These are phyloP conservation scores for Mycalesis mineus DNA, from an alignment of 2,888 invertebrate species.

Conservation along the genomic window DNA sequence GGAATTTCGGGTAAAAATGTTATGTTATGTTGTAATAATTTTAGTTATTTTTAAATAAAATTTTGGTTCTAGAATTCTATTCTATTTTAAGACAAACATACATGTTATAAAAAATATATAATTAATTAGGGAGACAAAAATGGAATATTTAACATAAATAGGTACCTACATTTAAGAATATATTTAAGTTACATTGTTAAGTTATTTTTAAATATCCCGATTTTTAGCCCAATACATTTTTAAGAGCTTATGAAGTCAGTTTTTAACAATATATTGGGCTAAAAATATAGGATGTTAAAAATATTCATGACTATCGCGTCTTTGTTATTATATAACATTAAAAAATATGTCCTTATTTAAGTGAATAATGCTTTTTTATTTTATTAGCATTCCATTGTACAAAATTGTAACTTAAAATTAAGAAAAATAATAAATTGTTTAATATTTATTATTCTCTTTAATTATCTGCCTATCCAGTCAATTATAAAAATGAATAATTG, in stretches of 20 bases:
- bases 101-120: too few relatives aligned
- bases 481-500: too few relatives aligned
- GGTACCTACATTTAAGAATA: neutral
- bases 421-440: neutral
- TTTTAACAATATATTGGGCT: neutral
- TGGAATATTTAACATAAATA: too few relatives aligned
- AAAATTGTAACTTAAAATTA: neutral
- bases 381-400: slow-evolving; percentile 3
- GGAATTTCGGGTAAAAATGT: too few relatives aligned
- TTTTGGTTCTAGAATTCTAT: too few relatives aligned
- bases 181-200: neutral
- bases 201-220: neutral
- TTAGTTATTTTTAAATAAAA: too few relatives aligned
- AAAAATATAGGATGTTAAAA: neutral
- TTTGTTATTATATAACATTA: slow-evolving; percentile 11
- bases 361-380: neutral
- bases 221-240: too few relatives aligned
- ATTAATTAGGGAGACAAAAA: too few relatives aligned
- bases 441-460: too few relatives aligned
- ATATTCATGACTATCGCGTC: neutral
- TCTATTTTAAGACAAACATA: too few relatives aligned
- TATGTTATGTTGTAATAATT: too few relatives aligned
- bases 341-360: neutral
- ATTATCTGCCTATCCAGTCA: too few relatives aligned
- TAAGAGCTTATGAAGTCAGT: neutral